A percentile compares a stretch with the other conserved stretches of the same genome.
Evolutionary conservation across 2,888 invertebrate species (phyloP).

Genomic region (Chaetogeoica ovagalla): DNA sequence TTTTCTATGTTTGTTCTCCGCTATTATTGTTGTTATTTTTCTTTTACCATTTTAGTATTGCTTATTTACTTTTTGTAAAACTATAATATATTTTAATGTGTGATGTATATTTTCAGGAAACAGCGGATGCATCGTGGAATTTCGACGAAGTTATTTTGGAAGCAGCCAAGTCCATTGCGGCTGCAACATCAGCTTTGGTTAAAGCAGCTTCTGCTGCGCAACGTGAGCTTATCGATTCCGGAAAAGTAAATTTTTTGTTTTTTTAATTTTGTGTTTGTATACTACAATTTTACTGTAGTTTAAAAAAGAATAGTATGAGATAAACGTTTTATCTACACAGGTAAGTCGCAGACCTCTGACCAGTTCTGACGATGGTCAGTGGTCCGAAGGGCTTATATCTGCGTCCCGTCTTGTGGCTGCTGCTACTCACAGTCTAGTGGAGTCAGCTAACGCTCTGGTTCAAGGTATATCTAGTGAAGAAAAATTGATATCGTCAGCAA

Average conservation of each 20-base stretch:
- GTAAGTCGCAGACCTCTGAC: slow-evolving; percentile 77
- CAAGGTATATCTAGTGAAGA: slow-evolving; percentile 92
- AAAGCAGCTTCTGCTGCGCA: slow-evolving; percentile 97
- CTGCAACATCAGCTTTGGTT: slow-evolving; percentile 94
- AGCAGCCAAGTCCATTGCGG: slow-evolving; percentile 96
- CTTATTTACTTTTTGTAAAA: no score
- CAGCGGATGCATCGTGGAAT: slow-evolving; percentile 86
- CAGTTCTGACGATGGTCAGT: slow-evolving; percentile 93
- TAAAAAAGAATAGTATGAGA: no score
- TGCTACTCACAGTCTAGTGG: slow-evolving; percentile 95
- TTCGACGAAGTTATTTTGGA: slow-evolving; percentile 99
- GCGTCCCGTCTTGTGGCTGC: slow-evolving; percentile 95
- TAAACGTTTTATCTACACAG: slow-evolving; percentile 54
- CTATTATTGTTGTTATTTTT: no score
- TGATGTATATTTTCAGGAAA: slow-evolving; percentile 65
- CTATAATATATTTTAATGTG: no score
- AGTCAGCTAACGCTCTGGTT: slow-evolving; percentile 95
- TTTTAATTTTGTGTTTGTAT: background rate
- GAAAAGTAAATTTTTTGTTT: slow-evolving; percentile 69
- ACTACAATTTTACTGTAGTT: background rate
- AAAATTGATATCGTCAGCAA: slow-evolving; percentile 92
- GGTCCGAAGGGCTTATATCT: slow-evolving; percentile 95
- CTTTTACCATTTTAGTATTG: no score
- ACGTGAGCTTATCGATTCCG: slow-evolving; percentile 86
- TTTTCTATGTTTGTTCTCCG: no score